Percentiles rank a stretch among this genome's conserved stretches.
phyloP scores from a whole-genome alignment of 2,797 vertebrate genomes.

The Odontamblyopus lacepedii region DNA sequence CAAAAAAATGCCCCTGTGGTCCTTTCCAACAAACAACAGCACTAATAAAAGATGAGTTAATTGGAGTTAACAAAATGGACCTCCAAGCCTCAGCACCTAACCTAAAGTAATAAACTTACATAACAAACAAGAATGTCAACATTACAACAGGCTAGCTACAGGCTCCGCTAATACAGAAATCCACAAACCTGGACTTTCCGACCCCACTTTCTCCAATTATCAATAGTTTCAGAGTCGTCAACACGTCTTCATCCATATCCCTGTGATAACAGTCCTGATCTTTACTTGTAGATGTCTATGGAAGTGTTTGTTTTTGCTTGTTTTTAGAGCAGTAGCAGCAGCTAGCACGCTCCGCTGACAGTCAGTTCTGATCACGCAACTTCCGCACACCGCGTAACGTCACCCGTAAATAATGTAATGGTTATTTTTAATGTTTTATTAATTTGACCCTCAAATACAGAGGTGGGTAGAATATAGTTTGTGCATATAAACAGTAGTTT shows the following conservation, averaged over 20 bases:
- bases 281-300: slow-evolving; percentile 6
- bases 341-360: slow-evolving; percentile 41
- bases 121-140: slow-evolving; percentile 55
- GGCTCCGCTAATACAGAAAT: slow-evolving; percentile 23
- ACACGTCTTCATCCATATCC: slow-evolving; percentile 92
- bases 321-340: slow-evolving; percentile 22
- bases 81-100: slow-evolving; percentile 9
- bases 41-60: too few species aligned
- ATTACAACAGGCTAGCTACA: slow-evolving; percentile 50
- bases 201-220: slow-evolving; percentile 98
- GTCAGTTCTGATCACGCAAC: slow-evolving; percentile 32
- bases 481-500: neutral
- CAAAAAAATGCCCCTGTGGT: neutral
- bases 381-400: slow-evolving; percentile 60
- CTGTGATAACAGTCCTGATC: neutral
- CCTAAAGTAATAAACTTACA: slow-evolving; percentile 27
- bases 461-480: neutral
- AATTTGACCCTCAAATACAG: neutral
- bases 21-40: neutral
- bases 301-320: slow-evolving; percentile 8
- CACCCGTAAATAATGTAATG: slow-evolving; percentile 1
- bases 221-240: slow-evolving; percentile 94
- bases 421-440: neutral
- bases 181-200: slow-evolving; percentile 92
- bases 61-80: neutral